Conservation (phyloP, 2,797 vertebrate species). For the Rhabdomys pumilio region DNA sequence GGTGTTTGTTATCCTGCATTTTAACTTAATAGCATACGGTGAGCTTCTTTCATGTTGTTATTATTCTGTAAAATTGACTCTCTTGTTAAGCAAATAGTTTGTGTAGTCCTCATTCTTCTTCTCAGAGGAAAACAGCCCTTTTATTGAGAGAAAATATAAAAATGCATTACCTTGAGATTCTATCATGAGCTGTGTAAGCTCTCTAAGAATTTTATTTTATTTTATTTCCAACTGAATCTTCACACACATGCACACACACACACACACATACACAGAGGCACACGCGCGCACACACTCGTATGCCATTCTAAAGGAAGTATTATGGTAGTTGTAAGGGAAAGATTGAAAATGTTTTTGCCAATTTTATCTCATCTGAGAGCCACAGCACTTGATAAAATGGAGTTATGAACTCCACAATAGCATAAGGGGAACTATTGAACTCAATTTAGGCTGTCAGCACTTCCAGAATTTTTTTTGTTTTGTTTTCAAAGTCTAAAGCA, state of each 20-base stretch:
- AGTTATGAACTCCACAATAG: slow-evolving; percentile 54
- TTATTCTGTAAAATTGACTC: slow-evolving; percentile 49
- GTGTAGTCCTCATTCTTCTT: background rate
- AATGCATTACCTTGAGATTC: slow-evolving; percentile 42
- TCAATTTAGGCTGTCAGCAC: slow-evolving; percentile 59
- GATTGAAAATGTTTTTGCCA: slow-evolving; percentile 73
- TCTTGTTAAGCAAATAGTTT: slow-evolving; percentile 29
- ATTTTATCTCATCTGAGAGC: slow-evolving; percentile 57
- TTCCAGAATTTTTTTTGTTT: slow-evolving; percentile 75
- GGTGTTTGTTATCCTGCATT: background rate
- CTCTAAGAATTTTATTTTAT: slow-evolving; percentile 48
- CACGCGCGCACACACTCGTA: background rate
- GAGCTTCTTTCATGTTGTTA: background rate
- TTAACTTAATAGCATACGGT: background rate
- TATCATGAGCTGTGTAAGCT: slow-evolving; percentile 25
- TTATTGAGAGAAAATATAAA: slow-evolving; percentile 53
- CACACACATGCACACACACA: no score
- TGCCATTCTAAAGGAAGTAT: background rate
- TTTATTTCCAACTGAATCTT: slow-evolving; percentile 34
- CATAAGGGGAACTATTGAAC: slow-evolving; percentile 57
- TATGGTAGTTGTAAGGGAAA: background rate
- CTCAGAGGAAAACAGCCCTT: slow-evolving; percentile 65
- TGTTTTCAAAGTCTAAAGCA: slow-evolving; percentile 78
- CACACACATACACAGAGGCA: background rate
- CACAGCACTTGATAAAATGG: slow-evolving; percentile 50